phyloP scores from a whole-genome alignment of 92 coral and sea anemone genomes.

The Epizoanthus fatuus region DNA sequence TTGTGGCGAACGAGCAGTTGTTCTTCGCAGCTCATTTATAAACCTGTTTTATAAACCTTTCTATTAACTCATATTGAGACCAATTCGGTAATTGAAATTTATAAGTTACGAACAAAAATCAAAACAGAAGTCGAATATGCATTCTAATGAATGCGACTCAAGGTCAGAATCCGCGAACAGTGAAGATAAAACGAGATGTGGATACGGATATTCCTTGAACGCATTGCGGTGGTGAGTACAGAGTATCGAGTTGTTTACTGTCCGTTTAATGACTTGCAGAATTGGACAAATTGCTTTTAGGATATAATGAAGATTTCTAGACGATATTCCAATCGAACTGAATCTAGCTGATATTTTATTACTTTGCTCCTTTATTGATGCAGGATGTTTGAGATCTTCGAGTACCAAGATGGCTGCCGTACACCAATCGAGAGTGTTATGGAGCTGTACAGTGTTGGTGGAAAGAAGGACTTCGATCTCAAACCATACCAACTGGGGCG shows the following conservation, averaged over 20 bases:
- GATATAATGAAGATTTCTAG: too few relatives aligned
- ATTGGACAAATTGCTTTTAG: neutral
- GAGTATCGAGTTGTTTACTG: neutral
- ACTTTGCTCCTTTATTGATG: neutral
- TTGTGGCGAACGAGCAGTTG: too few relatives aligned
- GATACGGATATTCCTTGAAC: too few relatives aligned
- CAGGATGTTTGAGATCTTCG: slow-evolving; percentile 17
- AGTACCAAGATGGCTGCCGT: slow-evolving; percentile 13
- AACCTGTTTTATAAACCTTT: too few relatives aligned
- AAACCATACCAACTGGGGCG: slow-evolving; percentile 12
- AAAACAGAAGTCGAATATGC: too few relatives aligned
- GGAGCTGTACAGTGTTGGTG: slow-evolving; percentile 13
- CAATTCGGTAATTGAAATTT: too few relatives aligned
- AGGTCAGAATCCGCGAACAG: neutral
- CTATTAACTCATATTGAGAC: too few relatives aligned
- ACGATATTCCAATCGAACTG: neutral
- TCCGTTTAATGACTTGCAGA: neutral
- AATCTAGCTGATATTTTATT: neutral
- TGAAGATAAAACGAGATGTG: neutral
- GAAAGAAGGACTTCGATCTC: neutral
- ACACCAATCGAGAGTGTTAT: slow-evolving; percentile 21
- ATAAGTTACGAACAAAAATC: too few relatives aligned
- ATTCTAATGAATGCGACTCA: too few relatives aligned
- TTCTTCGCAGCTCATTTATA: too few relatives aligned
- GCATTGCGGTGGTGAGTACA: slow-evolving; percentile 3